Percentiles rank a stretch among this genome's conserved stretches.
Evolutionary conservation across 2,113 vertebrate genomes (phyloP).

Genomic region (Camarhynchus parvulus): DNA sequence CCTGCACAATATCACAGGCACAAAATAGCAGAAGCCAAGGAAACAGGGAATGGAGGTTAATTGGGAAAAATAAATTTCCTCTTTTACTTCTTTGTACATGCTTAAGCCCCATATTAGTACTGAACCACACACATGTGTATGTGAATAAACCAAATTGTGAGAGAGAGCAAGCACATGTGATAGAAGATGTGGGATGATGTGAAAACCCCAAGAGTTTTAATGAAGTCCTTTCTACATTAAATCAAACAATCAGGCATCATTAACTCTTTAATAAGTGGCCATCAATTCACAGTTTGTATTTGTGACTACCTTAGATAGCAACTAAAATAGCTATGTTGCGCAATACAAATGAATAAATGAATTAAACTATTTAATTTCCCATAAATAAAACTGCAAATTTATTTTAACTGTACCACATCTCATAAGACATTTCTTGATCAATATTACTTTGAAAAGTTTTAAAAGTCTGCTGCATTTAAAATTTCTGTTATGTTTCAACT

Average conservation of each 20-base stretch:
- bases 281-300: background rate
- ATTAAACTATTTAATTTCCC: background rate
- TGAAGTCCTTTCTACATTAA: background rate
- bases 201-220: background rate
- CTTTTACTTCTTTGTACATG: background rate
- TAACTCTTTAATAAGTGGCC: background rate
- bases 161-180: background rate
- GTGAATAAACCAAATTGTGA: background rate
- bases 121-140: rapidly evolving
- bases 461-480: background rate
- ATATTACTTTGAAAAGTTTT: background rate
- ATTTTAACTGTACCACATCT: background rate
- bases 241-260: background rate
- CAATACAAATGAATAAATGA: background rate
- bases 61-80: background rate
- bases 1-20: background rate
- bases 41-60: background rate
- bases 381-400: background rate
- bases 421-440: background rate
- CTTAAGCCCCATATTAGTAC: background rate
- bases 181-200: background rate
- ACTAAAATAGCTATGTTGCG: background rate
- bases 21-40: background rate
- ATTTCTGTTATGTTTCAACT: background rate
- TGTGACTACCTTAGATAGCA: background rate